These are phyloP conservation scores for Drosophila quadrilineata DNA, from an alignment of 1,140 invertebrate species.

Conservation along the genomic window DNA sequence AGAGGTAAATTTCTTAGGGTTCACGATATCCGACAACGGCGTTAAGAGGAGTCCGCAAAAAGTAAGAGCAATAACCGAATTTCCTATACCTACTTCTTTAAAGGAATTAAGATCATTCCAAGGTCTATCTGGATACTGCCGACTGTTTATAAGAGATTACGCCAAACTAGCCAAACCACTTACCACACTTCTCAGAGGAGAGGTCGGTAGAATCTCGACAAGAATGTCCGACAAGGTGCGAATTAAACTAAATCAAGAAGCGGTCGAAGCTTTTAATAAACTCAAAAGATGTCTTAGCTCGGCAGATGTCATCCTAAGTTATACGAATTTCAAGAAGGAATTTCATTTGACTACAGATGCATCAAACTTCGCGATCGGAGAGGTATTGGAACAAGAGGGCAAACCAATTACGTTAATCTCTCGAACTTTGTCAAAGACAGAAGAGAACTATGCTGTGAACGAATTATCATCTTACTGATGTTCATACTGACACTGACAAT, in stretches of 20 bases:
- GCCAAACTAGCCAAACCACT: background rate
- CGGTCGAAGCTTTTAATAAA: conserved; percentile 49
- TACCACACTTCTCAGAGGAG: background rate
- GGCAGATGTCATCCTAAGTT: conserved; percentile 71
- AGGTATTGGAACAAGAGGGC: conserved; percentile 3
- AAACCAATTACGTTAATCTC: too few relatives aligned
- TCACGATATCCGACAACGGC: too few relatives aligned
- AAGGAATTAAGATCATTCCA: too few relatives aligned
- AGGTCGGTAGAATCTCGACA: background rate
- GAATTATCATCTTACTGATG: too few relatives aligned
- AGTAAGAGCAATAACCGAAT: background rate
- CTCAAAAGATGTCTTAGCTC: conserved; percentile 32
- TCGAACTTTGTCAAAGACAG: too few relatives aligned
- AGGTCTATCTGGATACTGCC: background rate
- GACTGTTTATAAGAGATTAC: background rate
- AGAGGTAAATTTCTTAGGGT: too few relatives aligned
- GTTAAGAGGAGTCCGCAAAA: background rate
- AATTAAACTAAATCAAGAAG: conserved; percentile 47
- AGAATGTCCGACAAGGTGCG: conserved; percentile 32
- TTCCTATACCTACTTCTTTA: background rate
- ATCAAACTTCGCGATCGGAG: conserved; percentile 54
- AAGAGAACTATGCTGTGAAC: too few relatives aligned
- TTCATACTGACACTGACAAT: too few relatives aligned
- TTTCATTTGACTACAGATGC: conserved; percentile 74
- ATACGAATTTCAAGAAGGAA: too few relatives aligned